Evolutionary conservation across 2,888 invertebrate genomes (phyloP).

Genomic region (Chelonus formosanus): DNA sequence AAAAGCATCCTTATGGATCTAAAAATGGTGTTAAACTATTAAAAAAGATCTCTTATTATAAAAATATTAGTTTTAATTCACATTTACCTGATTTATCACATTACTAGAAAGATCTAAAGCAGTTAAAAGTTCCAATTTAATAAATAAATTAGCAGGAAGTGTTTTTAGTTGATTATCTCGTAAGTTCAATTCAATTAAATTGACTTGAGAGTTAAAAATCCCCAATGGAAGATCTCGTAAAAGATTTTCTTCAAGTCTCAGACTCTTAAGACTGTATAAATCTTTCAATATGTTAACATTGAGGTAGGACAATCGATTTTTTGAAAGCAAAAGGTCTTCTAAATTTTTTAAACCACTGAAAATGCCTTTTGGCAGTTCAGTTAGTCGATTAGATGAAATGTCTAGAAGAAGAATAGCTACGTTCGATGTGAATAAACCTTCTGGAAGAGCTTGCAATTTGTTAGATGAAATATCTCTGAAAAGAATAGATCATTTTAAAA

Average conservation of each 20-base stretch:
- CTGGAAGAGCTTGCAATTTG: conserved; percentile 70
- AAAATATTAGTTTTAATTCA: background rate
- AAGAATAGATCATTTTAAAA: conserved; percentile 3
- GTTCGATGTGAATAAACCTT: conserved; percentile 67
- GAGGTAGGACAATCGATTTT: conserved; percentile 71
- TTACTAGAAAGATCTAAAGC: conserved; percentile 77
- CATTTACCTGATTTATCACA: conserved; percentile 67
- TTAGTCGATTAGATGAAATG: conserved; percentile 78
- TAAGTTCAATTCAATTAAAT: conserved; percentile 75
- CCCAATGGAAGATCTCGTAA: conserved; percentile 70
- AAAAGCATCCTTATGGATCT: conserved; percentile 56
- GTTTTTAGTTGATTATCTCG: conserved; percentile 73
- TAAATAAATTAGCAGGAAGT: conserved; percentile 70
- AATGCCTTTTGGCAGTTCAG: conserved; percentile 72
- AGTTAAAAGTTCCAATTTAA: conserved; percentile 68
- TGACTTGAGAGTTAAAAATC: conserved; percentile 69
- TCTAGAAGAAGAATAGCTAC: conserved; percentile 69
- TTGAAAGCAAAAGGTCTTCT: conserved; percentile 75
- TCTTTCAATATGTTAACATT: conserved; percentile 71
- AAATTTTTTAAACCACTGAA: conserved; percentile 71
- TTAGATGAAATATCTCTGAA: conserved; percentile 72
- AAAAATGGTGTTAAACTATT: background rate
- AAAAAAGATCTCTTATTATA: background rate
- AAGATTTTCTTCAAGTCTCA: conserved; percentile 75
- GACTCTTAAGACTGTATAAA: conserved; percentile 69